phyloP scores from a whole-genome alignment of 37 sponge, comb jelly and placozoan genomes.

The Agelas oroides region DNA sequence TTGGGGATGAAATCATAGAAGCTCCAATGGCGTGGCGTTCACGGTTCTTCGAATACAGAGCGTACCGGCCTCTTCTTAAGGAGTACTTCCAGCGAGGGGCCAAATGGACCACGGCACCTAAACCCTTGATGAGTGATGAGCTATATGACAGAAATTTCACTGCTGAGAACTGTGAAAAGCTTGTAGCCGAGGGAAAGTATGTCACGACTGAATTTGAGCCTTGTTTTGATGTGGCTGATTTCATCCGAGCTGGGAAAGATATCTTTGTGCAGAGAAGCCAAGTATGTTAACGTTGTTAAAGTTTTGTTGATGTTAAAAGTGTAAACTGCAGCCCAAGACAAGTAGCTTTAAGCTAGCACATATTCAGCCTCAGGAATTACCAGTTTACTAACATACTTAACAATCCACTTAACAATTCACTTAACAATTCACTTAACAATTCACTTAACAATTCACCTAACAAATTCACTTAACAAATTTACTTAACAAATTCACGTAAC shows the following conservation, averaged over 20 bases:
- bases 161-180: conserved; percentile 11
- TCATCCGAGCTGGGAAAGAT: conserved; percentile 77
- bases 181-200: conserved; percentile 62
- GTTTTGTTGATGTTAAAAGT: too few species aligned
- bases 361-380: neutral
- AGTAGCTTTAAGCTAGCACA: neutral
- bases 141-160: conserved; percentile 69
- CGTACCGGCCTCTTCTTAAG: conserved; percentile 74
- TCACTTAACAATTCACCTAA: too few species aligned
- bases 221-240: conserved; percentile 86
- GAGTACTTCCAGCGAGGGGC: conserved; percentile 75
- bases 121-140: conserved; percentile 69
- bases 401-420: too few species aligned
- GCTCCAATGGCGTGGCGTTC: conserved; percentile 88
- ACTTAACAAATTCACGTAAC: too few species aligned
- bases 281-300: conserved; percentile 23
- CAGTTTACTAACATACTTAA: too few species aligned
- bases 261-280: conserved; percentile 85
- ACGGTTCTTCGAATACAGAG: conserved; percentile 80
- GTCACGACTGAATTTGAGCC: conserved; percentile 86
- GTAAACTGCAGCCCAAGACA: neutral
- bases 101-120: conserved; percentile 78
- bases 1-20: conserved; percentile 87
- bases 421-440: too few species aligned
- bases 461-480: too few species aligned